A percentile compares a stretch with the other conserved stretches of the same genome.
Evolutionary conservation across 2,113 vertebrate genomes (phyloP).

Genomic region (Pterocles gutturalis): DNA sequence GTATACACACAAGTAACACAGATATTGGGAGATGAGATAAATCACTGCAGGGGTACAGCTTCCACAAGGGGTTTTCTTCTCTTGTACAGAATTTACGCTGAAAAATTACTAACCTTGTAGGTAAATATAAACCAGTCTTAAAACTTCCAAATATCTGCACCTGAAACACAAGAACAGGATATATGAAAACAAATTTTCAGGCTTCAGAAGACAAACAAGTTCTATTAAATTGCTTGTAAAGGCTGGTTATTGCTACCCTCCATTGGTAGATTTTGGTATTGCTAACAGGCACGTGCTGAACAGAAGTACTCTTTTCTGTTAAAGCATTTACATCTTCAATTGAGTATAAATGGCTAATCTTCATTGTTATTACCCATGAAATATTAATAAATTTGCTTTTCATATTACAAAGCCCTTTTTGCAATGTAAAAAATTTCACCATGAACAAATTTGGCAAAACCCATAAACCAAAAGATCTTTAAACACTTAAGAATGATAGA

Average conservation of each 20-base stretch:
- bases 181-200: neutral
- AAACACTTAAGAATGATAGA: neutral
- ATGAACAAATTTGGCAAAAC: neutral
- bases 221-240: neutral
- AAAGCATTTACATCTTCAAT: neutral
- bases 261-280: slow-evolving; percentile 50
- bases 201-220: neutral
- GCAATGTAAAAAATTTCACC: neutral
- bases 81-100: neutral
- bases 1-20: neutral
- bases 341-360: neutral
- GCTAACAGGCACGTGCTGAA: neutral
- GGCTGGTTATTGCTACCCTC: slow-evolving; percentile 63
- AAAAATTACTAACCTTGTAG: slow-evolving; percentile 88
- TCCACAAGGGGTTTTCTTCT: neutral
- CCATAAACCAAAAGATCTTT: neutral
- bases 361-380: neutral
- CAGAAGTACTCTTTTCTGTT: neutral
- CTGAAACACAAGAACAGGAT: slow-evolving; percentile 74
- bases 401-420: neutral
- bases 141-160: slow-evolving; percentile 97
- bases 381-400: neutral
- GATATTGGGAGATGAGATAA: neutral
- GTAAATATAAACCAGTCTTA: slow-evolving; percentile 94
- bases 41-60: neutral